Evolutionary conservation across 2,797 vertebrate species (phyloP), one percentile per base, ranked within the genome.

Genomic region (Acipenser ruthenus): DNA sequence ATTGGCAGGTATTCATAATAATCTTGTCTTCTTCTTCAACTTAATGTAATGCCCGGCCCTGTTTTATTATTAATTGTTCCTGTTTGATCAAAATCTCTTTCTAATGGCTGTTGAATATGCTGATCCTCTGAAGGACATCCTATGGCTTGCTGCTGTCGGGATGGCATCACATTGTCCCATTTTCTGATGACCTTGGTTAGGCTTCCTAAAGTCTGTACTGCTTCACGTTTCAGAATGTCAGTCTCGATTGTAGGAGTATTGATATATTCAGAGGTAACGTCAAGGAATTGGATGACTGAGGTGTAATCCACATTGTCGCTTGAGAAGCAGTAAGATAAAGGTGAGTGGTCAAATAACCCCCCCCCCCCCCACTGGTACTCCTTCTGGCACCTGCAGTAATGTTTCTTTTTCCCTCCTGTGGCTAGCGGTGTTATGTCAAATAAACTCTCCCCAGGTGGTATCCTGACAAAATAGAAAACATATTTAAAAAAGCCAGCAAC

Each of bases 361-460:
- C 71, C 77, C 58, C 55, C 65, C 4, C 0, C n/a, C n/a, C n/a
- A n/a, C n/a, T n/a, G n/a, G 65, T 66, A 78, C 15, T 64, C 71
- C 60, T 74, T 86, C n/a, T 81, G 80, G 73, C 86, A 91, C 8
- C 68, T 72, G 72, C 88, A 93, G 79, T 88, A 90, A 58, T 79
- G 77, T 66, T 71, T 78, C 66, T 74, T 78, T 69, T 71, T 61
- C 23, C 65, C 73, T 5, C 75, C 70, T 1, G 67, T 71, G 61
- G 67, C 69, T 7, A 70, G 70, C 10, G 81, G 79, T 7, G 56
- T 82, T 73, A 71, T 88, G 77, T 93, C 88, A 78, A 93, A 93
- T 66, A 90, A 82, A 75, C 88, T 93, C 73, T 87, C 84, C 37
- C 87, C 85, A 7, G 88, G 82, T 68, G 80, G 75, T 74, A 92